These are phyloP conservation scores for Staurois parvus DNA, from an alignment of 2,797 vertebrate genomes.

Conservation along the genomic window DNA sequence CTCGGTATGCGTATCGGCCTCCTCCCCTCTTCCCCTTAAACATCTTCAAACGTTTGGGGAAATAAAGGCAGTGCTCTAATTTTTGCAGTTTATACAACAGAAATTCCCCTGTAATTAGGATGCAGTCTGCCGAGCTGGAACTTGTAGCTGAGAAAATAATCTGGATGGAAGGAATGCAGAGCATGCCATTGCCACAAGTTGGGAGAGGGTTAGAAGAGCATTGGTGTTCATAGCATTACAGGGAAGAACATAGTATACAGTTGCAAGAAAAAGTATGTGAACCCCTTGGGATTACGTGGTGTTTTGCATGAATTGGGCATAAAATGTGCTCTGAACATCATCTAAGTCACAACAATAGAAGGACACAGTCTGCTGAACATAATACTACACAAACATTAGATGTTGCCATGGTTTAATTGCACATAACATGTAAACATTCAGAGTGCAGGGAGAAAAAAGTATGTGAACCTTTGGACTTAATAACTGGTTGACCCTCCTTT, in stretches of 20 bases:
- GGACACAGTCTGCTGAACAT: too few species aligned
- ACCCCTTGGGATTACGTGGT: too few species aligned
- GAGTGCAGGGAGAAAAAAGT: too few species aligned
- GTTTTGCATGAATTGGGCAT: too few species aligned
- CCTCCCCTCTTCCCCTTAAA: conserved; percentile 12
- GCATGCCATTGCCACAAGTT: conserved; percentile 3
- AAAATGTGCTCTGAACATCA: too few species aligned
- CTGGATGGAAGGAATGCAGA: conserved; percentile 39
- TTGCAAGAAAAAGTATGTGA: too few species aligned
- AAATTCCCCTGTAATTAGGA: conserved; percentile 58
- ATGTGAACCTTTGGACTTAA: too few species aligned
- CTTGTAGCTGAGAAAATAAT: conserved; percentile 48
- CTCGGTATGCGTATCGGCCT: conserved; percentile 34
- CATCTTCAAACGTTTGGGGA: conserved; percentile 34
- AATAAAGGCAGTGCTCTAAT: conserved; percentile 12
- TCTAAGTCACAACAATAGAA: too few species aligned
- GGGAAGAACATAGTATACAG: not conserved
- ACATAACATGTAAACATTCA: too few species aligned
- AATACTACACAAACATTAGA: too few species aligned
- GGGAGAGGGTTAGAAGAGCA: not conserved
- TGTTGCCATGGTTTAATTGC: too few species aligned
- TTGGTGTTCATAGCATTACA: not conserved
- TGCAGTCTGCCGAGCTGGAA: conserved; percentile 49
- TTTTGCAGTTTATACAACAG: conserved; percentile 47
- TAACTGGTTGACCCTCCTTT: too few species aligned